Conservation (phyloP, 2,888 invertebrate species). For the Limnephilus auricula region DNA sequence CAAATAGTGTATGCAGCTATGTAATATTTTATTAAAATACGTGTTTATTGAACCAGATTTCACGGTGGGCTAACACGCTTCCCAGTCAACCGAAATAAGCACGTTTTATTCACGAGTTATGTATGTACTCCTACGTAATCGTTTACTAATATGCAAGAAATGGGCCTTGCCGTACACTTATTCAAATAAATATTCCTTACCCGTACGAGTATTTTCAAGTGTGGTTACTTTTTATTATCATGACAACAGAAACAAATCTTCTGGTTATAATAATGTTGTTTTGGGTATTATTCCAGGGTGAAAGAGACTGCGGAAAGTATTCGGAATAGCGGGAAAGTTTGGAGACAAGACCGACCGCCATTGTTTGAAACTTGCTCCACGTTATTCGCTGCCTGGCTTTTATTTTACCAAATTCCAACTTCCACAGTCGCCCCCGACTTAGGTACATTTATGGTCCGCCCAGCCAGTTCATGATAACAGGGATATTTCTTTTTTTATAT, state of each 20-base stretch:
- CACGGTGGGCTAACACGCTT: too few species aligned
- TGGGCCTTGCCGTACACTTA: background rate
- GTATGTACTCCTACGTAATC: too few species aligned
- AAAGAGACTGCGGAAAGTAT: constrained; percentile 16
- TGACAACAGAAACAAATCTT: constrained; percentile 2
- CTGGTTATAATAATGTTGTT: constrained; percentile 23
- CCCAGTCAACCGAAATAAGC: too few species aligned
- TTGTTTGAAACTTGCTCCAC: constrained; percentile 40
- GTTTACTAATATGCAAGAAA: background rate
- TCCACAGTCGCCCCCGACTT: constrained; percentile 11
- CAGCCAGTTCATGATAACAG: constrained; percentile 25
- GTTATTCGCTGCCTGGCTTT: constrained; percentile 34
- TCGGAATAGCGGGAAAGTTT: constrained; percentile 22
- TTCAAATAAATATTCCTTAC: background rate
- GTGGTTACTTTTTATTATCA: background rate
- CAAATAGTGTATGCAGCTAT: too few species aligned
- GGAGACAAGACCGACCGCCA: constrained; percentile 43
- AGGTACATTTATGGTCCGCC: constrained; percentile 4
- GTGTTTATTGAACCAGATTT: too few species aligned
- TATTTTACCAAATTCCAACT: constrained; percentile 48
- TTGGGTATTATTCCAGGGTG: background rate
- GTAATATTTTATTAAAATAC: too few species aligned
- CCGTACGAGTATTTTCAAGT: background rate
- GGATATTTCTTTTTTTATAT: constrained; percentile 13
- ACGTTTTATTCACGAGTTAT: too few species aligned